Percentiles rank a stretch among this genome's conserved stretches.
These are phyloP conservation scores for Hydrozoanthus gracilis DNA, from an alignment of 92 coral and sea anemone species.

Conservation along the genomic window DNA sequence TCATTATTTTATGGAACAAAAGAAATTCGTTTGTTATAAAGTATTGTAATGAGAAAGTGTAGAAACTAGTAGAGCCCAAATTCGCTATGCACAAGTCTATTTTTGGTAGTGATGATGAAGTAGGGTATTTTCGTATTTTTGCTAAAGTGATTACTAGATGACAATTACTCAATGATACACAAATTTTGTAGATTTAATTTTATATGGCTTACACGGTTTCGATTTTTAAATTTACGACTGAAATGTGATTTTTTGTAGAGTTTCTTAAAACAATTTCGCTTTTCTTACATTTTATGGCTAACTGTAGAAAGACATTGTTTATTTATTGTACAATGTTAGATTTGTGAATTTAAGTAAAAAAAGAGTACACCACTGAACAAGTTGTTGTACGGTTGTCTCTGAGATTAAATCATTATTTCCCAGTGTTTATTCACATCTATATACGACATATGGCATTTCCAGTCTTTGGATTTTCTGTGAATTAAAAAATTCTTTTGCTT, in stretches of 20 bases:
- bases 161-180: neutral
- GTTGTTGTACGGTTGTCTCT: neutral
- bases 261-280: neutral
- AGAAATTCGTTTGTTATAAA: neutral
- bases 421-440: too few relatives aligned
- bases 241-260: neutral
- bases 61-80: slow-evolving; percentile 2
- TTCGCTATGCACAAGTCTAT: slow-evolving; percentile 11
- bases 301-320: slow-evolving; percentile 23
- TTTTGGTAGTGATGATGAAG: slow-evolving; percentile 4
- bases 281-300: neutral
- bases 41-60: slow-evolving; percentile 31
- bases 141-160: slow-evolving; percentile 26
- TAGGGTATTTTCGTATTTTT: slow-evolving; percentile 23
- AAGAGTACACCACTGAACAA: neutral
- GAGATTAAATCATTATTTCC: neutral
- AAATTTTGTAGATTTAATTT: neutral
- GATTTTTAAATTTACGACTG: neutral
- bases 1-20: slow-evolving; percentile 2
- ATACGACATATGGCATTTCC: too few relatives aligned
- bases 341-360: neutral
- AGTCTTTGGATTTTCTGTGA: too few relatives aligned
- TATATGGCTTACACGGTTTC: neutral
- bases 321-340: slow-evolving; percentile 46
- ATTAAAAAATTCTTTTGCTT: neutral